Conservation (phyloP, 1,140 invertebrate species). For the Cryptotermes secundus region DNA sequence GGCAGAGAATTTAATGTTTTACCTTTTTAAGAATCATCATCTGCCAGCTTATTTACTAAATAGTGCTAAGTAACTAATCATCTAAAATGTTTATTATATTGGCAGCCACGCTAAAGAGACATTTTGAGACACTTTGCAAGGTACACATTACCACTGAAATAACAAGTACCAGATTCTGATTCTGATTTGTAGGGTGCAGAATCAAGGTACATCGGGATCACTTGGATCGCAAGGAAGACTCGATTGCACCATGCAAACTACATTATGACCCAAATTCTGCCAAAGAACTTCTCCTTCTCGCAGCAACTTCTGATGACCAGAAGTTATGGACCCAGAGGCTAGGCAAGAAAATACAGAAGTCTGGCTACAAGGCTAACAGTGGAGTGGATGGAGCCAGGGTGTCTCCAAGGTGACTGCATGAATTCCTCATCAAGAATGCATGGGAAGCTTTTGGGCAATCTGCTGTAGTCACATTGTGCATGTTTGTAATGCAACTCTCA, state of each 20-base stretch:
- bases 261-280: conserved; percentile 92
- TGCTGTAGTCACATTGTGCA: neutral
- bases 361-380: conserved; percentile 86
- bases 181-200: conserved; percentile 74
- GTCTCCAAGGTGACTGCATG: conserved; percentile 61
- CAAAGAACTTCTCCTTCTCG: conserved; percentile 87
- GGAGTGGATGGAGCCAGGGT: conserved; percentile 60
- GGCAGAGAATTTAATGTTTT: no score
- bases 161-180: neutral
- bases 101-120: no score
- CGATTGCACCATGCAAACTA: conserved; percentile 86
- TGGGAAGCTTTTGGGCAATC: neutral
- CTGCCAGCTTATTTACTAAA: no score
- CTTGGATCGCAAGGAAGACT: conserved; percentile 75
- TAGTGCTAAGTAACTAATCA: no score
- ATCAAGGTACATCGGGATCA: conserved; percentile 97
- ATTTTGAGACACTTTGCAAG: no score
- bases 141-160: no score
- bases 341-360: conserved; percentile 89
- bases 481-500: no score
- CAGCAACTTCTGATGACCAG: conserved; percentile 81
- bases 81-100: no score
- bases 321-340: conserved; percentile 89
- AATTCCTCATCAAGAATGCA: neutral
- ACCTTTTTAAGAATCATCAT: no score